Conservation (phyloP, 2,888 invertebrate species). For the Artemia sinica region DNA sequence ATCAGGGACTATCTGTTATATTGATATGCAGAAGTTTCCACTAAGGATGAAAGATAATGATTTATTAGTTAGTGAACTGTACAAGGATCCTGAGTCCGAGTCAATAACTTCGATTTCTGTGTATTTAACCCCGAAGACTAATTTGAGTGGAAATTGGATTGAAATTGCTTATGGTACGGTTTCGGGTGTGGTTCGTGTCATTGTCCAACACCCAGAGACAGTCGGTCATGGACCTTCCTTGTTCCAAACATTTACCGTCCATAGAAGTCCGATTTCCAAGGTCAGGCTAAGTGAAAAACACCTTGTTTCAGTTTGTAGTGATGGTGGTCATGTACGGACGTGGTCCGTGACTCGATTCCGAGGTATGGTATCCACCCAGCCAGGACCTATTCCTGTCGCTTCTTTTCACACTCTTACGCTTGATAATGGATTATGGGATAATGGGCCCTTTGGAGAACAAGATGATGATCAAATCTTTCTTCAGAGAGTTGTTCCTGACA, state of each 20-base stretch:
- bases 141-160: constrained; percentile 97
- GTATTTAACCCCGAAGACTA: constrained; percentile 95
- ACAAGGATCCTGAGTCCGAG: constrained; percentile 68
- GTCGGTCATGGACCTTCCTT: constrained; percentile 95
- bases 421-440: constrained; percentile 36
- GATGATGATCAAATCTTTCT: constrained; percentile 96
- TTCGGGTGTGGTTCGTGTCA: constrained; percentile 84
- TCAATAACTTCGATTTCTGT: constrained; percentile 95
- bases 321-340: constrained; percentile 91
- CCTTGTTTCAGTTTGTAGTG: constrained; percentile 84
- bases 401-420: constrained; percentile 89
- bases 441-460: constrained; percentile 89
- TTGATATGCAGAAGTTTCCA: constrained; percentile 99
- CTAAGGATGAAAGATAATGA: constrained; percentile 98
- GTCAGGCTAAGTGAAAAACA: constrained; percentile 87
- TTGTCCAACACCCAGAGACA: constrained; percentile 96
- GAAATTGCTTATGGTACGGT: constrained; percentile 98
- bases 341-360: constrained; percentile 89
- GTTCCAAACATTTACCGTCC: constrained; percentile 94
- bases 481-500: constrained; percentile 92
- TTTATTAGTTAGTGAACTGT: constrained; percentile 77
- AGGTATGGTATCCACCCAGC: constrained; percentile 82
- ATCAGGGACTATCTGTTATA: constrained; percentile 91
- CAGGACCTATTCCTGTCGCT: constrained; percentile 89
- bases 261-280: constrained; percentile 60